These are phyloP conservation scores for Oxyscelio sp. DNA, from an alignment of 2,888 invertebrate species.

Conservation along the genomic window DNA sequence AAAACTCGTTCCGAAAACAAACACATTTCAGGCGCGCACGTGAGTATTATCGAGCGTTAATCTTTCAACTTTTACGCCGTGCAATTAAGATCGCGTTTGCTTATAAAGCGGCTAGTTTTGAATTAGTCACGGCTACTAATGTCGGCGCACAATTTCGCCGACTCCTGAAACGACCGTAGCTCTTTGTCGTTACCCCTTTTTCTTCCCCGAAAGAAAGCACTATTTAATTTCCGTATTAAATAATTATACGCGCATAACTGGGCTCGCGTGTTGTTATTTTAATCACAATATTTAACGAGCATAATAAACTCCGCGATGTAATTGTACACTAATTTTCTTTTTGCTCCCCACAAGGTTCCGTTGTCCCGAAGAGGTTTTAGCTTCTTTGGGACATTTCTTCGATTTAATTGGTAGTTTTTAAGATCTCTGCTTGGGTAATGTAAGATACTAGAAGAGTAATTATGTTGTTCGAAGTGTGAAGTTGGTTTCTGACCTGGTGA, in stretches of 20 bases:
- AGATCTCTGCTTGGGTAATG: too few relatives aligned
- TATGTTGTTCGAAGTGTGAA: too few relatives aligned
- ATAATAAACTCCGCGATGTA: slow-evolving; percentile 26
- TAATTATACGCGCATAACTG: slow-evolving; percentile 4
- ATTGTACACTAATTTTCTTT: slow-evolving; percentile 16
- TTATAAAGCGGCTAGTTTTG: slow-evolving; percentile 1
- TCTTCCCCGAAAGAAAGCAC: not conserved
- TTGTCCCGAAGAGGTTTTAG: too few relatives aligned
- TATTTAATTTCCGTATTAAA: slow-evolving; percentile 10
- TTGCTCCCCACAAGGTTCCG: too few relatives aligned
- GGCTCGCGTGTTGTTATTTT: slow-evolving; percentile 22
- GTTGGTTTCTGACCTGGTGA: too few relatives aligned
- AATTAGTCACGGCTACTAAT: not conserved
- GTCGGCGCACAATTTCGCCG: slow-evolving; percentile 6
- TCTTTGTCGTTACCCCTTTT: too few relatives aligned
- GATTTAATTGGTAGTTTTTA: too few relatives aligned
- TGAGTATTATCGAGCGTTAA: not conserved
- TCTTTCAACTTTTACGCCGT: slow-evolving; percentile 15
- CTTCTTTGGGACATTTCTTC: too few relatives aligned
- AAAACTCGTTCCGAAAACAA: not conserved
- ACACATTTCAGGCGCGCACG: not conserved
- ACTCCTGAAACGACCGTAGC: too few relatives aligned
- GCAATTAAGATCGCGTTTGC: slow-evolving; percentile 29
- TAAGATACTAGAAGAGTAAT: too few relatives aligned
- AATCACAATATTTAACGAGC: slow-evolving; percentile 22